phyloP scores from a whole-genome alignment of 2,888 invertebrate species.

The Axea sp. region DNA sequence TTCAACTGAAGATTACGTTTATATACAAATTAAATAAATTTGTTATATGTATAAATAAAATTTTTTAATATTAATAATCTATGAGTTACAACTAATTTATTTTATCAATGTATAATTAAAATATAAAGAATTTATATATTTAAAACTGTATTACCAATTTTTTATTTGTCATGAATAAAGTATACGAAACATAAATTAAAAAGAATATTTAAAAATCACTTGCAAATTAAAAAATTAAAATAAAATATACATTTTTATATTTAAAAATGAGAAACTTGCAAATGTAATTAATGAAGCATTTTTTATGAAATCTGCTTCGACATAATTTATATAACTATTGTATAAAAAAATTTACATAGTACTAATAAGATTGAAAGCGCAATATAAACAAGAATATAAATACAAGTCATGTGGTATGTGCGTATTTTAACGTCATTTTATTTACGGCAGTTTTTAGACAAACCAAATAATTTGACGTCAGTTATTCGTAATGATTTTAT shows the following conservation, averaged over 20 bases:
- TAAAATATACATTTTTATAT: no score
- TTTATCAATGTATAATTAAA: slow-evolving; percentile 4
- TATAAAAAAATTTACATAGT: no score
- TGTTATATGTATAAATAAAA: slow-evolving; percentile 54
- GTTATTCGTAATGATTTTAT: slow-evolving; percentile 48
- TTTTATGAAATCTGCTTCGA: no score
- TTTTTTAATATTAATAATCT: slow-evolving; percentile 33
- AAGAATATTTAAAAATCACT: no score
- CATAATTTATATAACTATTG: no score
- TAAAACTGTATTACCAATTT: no score
- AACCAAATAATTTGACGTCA: slow-evolving; percentile 64
- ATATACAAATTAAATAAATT: slow-evolving; percentile 27
- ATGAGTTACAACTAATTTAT: slow-evolving; percentile 22
- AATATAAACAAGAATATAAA: slow-evolving; percentile 54
- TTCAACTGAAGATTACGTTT: slow-evolving; percentile 35
- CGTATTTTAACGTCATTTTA: slow-evolving; percentile 67
- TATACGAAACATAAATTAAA: no score
- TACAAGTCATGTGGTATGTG: slow-evolving; percentile 7
- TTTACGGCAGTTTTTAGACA: slow-evolving; percentile 66
- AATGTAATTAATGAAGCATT: no score
- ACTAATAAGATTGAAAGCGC: slow-evolving; percentile 13
- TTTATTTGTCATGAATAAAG: no score
- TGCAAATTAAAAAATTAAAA: no score
- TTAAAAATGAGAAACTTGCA: no score
- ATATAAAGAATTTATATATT: slow-evolving; percentile 29